Percentiles rank a stretch among this genome's conserved stretches.
Conservation (phyloP, 2,797 vertebrate genomes). For the Anabas testudineus region DNA sequence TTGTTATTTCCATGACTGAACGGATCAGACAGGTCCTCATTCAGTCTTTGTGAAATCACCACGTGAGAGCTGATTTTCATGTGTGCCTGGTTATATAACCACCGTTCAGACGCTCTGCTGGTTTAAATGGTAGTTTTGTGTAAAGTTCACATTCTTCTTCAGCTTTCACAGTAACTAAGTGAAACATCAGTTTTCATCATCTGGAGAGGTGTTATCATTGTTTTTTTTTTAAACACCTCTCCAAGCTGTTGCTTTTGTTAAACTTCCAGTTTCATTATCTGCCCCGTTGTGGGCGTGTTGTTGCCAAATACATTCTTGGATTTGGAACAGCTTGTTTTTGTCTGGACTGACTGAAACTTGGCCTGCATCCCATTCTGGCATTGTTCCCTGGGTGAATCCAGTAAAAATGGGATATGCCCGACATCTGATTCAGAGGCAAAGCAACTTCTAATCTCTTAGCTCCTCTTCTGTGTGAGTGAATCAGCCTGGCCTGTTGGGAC, state of each 20-base stretch:
- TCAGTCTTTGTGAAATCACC: neutral
- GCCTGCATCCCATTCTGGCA: neutral
- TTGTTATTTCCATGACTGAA: neutral
- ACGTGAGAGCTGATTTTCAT: conserved; percentile 32
- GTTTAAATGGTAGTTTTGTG: neutral
- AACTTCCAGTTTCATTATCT: neutral
- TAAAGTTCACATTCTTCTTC: neutral
- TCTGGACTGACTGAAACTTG: conserved; percentile 8
- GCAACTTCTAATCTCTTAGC: conserved; percentile 3
- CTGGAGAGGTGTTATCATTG: too few relatives aligned
- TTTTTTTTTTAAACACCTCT: neutral
- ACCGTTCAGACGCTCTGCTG: neutral
- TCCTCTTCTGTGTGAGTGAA: neutral
- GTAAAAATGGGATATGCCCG: conserved; percentile 4
- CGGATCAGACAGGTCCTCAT: neutral
- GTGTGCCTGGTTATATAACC: conserved; percentile 41
- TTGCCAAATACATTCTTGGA: conserved; percentile 1
- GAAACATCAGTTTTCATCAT: neutral
- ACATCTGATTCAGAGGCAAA: conserved; percentile 3
- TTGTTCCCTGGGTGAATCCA: conserved; percentile 12
- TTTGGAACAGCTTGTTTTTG: conserved; percentile 25
- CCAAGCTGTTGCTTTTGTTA: neutral
- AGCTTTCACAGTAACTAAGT: neutral
- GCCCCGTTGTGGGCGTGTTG: neutral
- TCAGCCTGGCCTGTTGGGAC: conserved; percentile 23